phyloP scores from a whole-genome alignment of 2,797 vertebrate species.

The Acridotheres tristis region DNA sequence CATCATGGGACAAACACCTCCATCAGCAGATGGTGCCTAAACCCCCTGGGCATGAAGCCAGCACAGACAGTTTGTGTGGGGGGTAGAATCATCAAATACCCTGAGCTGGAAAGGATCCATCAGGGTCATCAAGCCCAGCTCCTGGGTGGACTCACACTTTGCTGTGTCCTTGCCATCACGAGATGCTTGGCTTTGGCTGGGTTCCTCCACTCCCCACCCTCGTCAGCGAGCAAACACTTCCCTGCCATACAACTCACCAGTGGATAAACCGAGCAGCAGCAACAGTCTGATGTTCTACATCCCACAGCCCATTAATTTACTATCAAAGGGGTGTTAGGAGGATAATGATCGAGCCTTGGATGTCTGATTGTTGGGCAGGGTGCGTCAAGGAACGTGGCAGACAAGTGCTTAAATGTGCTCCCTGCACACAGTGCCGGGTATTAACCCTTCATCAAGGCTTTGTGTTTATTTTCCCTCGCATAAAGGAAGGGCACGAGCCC shows the following conservation, averaged over 20 bases:
- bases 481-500: background rate
- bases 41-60: background rate
- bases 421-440: rapidly evolving
- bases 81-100: background rate
- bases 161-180: background rate
- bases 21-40: background rate
- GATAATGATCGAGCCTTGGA: conserved; percentile 22
- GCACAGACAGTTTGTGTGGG: background rate
- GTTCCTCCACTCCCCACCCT: background rate
- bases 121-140: background rate
- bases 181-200: background rate
- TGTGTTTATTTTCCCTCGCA: background rate
- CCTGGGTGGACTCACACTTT: background rate
- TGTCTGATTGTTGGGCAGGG: background rate
- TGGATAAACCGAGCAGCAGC: conserved; percentile 1
- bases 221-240: background rate
- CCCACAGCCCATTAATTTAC: conserved; percentile 65
- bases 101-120: background rate
- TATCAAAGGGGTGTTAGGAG: conserved; percentile 43
- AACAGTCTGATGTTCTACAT: conserved; percentile 3
- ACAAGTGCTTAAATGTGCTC: background rate
- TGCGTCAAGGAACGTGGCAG: background rate
- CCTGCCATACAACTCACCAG: background rate
- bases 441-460: conserved; percentile 20
- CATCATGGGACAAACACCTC: background rate